phyloP scores from a whole-genome alignment of 1,140 invertebrate genomes.

The Stegodyphus dumicola region DNA sequence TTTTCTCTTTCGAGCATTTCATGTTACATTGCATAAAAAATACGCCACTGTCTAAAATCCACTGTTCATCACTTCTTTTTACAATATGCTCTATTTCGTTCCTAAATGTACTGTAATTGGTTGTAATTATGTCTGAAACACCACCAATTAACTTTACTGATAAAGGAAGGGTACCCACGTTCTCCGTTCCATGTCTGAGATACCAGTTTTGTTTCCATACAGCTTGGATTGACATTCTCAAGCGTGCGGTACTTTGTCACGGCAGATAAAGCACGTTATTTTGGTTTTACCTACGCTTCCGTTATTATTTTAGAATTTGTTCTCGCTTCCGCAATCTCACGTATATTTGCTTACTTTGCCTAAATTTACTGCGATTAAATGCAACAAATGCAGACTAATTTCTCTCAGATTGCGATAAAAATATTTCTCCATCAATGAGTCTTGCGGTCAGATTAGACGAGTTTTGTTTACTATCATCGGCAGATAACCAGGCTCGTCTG shows the following conservation, averaged over 20 bases:
- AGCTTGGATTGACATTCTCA: not conserved
- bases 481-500: not conserved
- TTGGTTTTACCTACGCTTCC: not conserved
- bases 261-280: not conserved
- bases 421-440: conserved; percentile 15
- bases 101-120: not conserved
- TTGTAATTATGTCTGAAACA: not conserved
- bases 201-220: not conserved
- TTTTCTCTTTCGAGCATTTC: no score
- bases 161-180: no score
- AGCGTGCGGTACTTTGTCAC: not conserved
- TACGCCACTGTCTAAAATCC: not conserved
- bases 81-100: no score
- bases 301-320: not conserved
- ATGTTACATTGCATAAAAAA: no score
- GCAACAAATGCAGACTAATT: not conserved
- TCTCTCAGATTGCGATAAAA: not conserved
- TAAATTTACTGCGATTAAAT: not conserved
- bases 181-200: no score
- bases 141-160: no score
- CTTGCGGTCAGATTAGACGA: conserved; percentile 1
- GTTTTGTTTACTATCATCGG: not conserved
- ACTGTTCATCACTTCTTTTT: not conserved
- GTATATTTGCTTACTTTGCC: not conserved
- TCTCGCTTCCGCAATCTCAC: not conserved